Conservation (phyloP, 1,140 invertebrate species). For the Lerema accius region DNA sequence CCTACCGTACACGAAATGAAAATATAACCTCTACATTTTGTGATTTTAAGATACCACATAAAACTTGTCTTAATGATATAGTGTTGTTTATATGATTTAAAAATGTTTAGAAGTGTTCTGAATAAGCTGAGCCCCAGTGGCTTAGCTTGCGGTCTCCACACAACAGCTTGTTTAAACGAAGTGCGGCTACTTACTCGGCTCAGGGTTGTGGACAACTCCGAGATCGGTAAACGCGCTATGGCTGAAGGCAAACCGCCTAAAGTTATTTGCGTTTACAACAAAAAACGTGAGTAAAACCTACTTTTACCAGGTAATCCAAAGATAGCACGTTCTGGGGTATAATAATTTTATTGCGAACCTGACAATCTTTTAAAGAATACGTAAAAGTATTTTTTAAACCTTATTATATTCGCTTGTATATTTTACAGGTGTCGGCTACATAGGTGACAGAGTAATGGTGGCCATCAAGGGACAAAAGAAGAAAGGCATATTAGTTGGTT, state of each 20-base stretch:
- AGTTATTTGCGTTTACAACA: constrained; percentile 95
- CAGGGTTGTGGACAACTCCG: constrained; percentile 97
- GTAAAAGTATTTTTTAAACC: too few species aligned
- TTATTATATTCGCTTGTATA: too few species aligned
- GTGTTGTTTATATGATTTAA: constrained; percentile 3
- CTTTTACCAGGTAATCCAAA: background rate
- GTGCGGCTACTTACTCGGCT: constrained; percentile 89
- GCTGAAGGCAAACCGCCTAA: constrained; percentile 95
- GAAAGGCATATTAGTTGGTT: constrained; percentile 96
- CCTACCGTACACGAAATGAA: background rate
- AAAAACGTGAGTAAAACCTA: constrained; percentile 75
- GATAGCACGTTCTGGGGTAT: too few species aligned
- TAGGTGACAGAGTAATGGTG: constrained; percentile 95
- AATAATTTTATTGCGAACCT: background rate
- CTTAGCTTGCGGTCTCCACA: constrained; percentile 80
- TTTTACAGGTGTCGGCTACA: constrained; percentile 77
- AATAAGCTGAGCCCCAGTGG: constrained; percentile 45
- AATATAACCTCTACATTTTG: constrained; percentile 51
- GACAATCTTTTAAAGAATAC: too few species aligned
- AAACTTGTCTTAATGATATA: background rate
- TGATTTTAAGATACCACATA: too few species aligned
- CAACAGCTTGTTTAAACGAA: constrained; percentile 83
- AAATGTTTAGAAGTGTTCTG: constrained; percentile 64
- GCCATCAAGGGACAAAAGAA: constrained; percentile 98
- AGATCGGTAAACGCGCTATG: constrained; percentile 96